phyloP scores from a whole-genome alignment of 1,140 invertebrate species.

The Tetramorium simillimum region DNA sequence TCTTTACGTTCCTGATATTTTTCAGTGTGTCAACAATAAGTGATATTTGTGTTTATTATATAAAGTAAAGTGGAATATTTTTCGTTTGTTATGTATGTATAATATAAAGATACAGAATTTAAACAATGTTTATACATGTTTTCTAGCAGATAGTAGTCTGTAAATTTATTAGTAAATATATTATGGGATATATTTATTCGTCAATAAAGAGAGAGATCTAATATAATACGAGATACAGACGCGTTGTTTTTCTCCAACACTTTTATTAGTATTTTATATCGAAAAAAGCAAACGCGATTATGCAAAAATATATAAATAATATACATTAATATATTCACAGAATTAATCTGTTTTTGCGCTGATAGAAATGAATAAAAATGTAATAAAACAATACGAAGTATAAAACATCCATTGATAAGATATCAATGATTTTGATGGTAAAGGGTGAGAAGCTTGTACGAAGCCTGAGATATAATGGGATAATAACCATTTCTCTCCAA shows the following conservation, averaged over 20 bases:
- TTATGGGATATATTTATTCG: conserved; percentile 42
- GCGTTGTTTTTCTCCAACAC: conserved; percentile 41
- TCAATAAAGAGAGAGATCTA: conserved; percentile 45
- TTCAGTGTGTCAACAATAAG: conserved; percentile 25
- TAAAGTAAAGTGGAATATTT: conserved; percentile 33
- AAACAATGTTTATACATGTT: conserved; percentile 48
- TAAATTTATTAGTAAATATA: conserved; percentile 44
- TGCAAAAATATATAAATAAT: conserved; percentile 17
- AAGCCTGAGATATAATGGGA: background rate
- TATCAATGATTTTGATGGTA: background rate
- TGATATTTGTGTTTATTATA: conserved; percentile 28
- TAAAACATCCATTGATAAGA: background rate
- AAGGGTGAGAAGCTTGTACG: background rate
- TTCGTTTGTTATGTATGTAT: conserved; percentile 27
- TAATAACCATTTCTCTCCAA: background rate
- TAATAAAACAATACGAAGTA: conserved; percentile 3
- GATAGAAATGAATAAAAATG: background rate
- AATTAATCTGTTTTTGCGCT: background rate
- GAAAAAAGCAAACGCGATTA: background rate
- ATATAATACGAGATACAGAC: conserved; percentile 10
- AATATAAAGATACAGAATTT: conserved; percentile 29
- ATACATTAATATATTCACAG: background rate
- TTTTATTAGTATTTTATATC: conserved; percentile 35
- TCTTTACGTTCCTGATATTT: conserved; percentile 33
- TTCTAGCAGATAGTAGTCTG: conserved; percentile 25